Evolutionary conservation across 2,888 invertebrate genomes (phyloP), one percentile per base, ranked within the genome.

Genomic region (Ophion ventricosus): DNA sequence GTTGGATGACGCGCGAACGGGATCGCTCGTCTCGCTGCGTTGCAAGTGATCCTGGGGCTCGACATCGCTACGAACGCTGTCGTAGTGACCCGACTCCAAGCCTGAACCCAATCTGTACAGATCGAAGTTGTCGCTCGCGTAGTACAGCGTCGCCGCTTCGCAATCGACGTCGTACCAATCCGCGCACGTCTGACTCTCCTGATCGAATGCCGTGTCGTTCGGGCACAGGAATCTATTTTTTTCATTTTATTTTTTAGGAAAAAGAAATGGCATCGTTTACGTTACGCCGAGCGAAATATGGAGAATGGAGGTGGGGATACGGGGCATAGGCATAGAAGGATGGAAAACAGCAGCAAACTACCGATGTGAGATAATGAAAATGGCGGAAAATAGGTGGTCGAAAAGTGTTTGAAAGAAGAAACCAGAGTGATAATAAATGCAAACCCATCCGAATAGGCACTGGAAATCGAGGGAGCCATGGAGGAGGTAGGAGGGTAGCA

Each of bases 121-220:
- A 94, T 97, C 97, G 91, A 97, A 97, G 94, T 97, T 97, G 94
- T 97, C 97, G 92, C 97, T 97, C 88, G 96, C 95, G 91, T 96
- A 96, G 94, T 96, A 97, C 88, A 97, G 94, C 64, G 97, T 97
- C 20, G 97, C 95, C 54, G 97, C 96, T 90, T 96, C 96, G 92
- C 98, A 98, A 91, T 97, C 97, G 0, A 98, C 97, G 92, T 98
- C 98, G 86, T 97, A 97, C 96, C 97, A 97, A 90, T 98, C 97
- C 67, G 98, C 98, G 93, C 98, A 98, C 29, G 98, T 98, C 94
- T 98, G 97, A 81, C 97, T 97, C 92, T 98, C 97, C 93, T 98
- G 98, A 93, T 98, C 98, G 94, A 98, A 98, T 87, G 97, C 96
- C 1, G 98, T 98, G 88, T 97, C 97, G 89, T 98, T 98, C 56